These are phyloP conservation scores for Cinclus cinclus DNA, from an alignment of 2,113 vertebrate species.

Conservation along the genomic window DNA sequence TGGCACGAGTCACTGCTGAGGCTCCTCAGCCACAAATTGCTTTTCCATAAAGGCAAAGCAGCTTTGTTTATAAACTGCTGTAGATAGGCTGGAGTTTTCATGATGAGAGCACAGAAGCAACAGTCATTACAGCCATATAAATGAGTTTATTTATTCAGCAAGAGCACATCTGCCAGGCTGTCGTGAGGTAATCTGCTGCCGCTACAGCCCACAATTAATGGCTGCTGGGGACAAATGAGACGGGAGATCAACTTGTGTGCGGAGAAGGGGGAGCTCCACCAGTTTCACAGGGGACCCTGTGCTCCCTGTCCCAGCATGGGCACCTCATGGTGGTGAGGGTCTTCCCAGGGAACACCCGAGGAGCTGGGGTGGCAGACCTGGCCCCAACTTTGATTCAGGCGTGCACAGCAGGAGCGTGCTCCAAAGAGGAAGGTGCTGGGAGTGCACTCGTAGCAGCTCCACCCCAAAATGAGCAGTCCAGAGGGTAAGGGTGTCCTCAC, in stretches of 20 bases:
- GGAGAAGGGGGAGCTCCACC: background rate
- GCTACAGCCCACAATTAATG: constrained; percentile 55
- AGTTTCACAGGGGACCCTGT: background rate
- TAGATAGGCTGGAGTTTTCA: constrained; percentile 67
- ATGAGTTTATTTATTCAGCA: constrained; percentile 70
- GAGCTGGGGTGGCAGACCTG: rapidly evolving
- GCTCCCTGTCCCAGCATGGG: rapidly evolving
- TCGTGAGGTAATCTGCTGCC: constrained; percentile 62
- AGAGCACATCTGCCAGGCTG: constrained; percentile 61
- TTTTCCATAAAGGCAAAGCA: constrained; percentile 71
- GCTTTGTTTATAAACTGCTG: constrained; percentile 72
- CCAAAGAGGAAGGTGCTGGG: background rate
- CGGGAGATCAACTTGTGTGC: rapidly evolving
- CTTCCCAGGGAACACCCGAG: rapidly evolving
- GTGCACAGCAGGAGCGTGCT: background rate
- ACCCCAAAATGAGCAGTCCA: background rate
- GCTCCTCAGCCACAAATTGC: constrained; percentile 66
- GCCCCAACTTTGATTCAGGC: rapidly evolving
- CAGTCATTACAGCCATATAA: constrained; percentile 63
- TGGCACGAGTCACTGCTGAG: constrained; percentile 46
- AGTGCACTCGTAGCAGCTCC: background rate
- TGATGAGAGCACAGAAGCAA: constrained; percentile 66
- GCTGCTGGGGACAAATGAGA: constrained; percentile 20
- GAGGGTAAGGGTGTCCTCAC: background rate
- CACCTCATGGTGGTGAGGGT: rapidly evolving